Evolutionary conservation across 2,797 vertebrate genomes (phyloP).

Genomic region (Prunella strophiata): DNA sequence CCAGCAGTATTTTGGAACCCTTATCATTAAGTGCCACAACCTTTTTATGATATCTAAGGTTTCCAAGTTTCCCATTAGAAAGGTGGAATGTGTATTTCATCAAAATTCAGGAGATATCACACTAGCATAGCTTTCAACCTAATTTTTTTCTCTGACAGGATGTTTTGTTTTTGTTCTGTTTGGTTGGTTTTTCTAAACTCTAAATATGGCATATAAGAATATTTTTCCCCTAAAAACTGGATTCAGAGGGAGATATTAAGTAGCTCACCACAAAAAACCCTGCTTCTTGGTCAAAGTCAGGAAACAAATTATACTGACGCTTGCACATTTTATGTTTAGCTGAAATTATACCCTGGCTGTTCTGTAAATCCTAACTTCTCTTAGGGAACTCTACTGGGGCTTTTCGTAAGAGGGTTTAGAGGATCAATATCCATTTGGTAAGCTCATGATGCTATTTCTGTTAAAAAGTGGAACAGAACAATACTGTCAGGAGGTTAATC

Average conservation of each 20-base stretch:
- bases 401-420: constrained; percentile 47
- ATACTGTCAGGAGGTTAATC: constrained; percentile 11
- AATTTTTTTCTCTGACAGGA: not conserved
- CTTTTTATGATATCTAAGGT: not conserved
- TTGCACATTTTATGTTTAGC: constrained; percentile 42
- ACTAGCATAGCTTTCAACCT: not conserved
- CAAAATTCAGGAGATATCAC: not conserved
- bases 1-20: not conserved
- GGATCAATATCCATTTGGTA: constrained; percentile 53
- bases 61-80: not conserved
- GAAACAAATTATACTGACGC: constrained; percentile 15
- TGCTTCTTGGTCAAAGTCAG: not conserved
- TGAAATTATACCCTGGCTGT: constrained; percentile 38
- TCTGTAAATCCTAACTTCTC: constrained; percentile 19
- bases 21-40: not conserved
- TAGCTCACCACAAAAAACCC: not conserved
- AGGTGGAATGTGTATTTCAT: not conserved
- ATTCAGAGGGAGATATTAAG: not conserved
- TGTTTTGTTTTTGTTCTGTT: not conserved
- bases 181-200: not conserved
- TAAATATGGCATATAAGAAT: not conserved
- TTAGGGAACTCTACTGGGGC: constrained; percentile 1
- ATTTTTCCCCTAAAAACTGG: not conserved
- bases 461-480: constrained; percentile 56
- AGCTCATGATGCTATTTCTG: constrained; percentile 47